Conservation (phyloP, 2,888 invertebrate species). For the Drosophila affinis region DNA sequence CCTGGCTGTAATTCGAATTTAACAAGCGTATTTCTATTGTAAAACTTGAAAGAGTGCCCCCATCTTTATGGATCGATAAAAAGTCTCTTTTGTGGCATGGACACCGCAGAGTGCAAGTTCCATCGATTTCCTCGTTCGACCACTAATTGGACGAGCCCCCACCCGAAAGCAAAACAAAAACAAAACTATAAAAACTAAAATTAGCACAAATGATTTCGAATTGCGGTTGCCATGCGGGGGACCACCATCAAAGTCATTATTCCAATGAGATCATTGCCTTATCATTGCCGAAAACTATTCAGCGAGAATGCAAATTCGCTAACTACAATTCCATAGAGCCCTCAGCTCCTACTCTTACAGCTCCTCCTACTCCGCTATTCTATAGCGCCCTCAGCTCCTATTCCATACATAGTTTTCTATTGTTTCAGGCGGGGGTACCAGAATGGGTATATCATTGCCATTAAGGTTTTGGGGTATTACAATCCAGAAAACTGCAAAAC, state of each 20-base stretch:
- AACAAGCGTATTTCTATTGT: constrained; percentile 28
- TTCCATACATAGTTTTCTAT: background rate
- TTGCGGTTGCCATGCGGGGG: background rate
- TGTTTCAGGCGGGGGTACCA: background rate
- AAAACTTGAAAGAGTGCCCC: constrained; percentile 13
- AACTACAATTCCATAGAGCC: constrained; percentile 20
- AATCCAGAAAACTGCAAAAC: too few relatives aligned
- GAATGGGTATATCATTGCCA: background rate
- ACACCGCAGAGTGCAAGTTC: constrained; percentile 28
- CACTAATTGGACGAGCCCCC: constrained; percentile 51
- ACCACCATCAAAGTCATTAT: constrained; percentile 1
- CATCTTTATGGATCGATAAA: constrained; percentile 29
- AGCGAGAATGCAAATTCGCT: constrained; percentile 24
- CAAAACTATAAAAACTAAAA: constrained; percentile 25
- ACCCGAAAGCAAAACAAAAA: constrained; percentile 23
- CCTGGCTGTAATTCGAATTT: constrained; percentile 44
- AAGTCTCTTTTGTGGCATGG: background rate
- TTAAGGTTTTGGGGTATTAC: too few relatives aligned
- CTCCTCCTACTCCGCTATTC: too few relatives aligned
- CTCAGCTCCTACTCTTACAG: background rate
- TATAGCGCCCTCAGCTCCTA: background rate
- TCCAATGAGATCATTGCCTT: constrained; percentile 19
- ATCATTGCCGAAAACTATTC: constrained; percentile 28
- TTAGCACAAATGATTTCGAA: constrained; percentile 9
- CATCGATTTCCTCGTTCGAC: background rate